These are phyloP conservation scores for Apodemia zela DNA, from an alignment of 2,888 invertebrate genomes.

Conservation along the genomic window DNA sequence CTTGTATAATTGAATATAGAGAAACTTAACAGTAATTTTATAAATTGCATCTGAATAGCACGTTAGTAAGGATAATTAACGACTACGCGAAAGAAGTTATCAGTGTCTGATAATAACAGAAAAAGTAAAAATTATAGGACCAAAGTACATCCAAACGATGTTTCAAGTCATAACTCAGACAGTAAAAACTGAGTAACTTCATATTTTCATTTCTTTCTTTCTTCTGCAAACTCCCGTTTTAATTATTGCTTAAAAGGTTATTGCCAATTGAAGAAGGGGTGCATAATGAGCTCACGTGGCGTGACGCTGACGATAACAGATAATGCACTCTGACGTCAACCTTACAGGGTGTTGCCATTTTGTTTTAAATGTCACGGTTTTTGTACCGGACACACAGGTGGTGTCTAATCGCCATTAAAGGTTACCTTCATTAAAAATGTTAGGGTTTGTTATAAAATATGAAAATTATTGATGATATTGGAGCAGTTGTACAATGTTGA, in stretches of 20 bases:
- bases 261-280: constrained; percentile 35
- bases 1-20: too few species aligned
- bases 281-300: constrained; percentile 37
- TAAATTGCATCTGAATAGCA: neutral
- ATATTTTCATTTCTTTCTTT: neutral
- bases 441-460: neutral
- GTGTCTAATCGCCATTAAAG: constrained; percentile 20
- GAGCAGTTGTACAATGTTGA: neutral
- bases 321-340: constrained; percentile 27
- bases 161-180: neutral
- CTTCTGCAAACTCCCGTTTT: constrained; percentile 25
- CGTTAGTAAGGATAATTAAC: neutral
- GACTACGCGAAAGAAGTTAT: neutral
- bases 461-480: neutral
- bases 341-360: constrained; percentile 35
- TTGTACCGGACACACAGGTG: constrained; percentile 22
- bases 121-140: too few species aligned
- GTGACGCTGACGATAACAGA: constrained; percentile 34
- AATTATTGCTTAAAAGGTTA: constrained; percentile 36
- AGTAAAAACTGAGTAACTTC: neutral
- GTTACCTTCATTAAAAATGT: constrained; percentile 4
- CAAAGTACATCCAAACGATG: too few species aligned
- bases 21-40: too few species aligned
- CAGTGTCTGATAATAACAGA: neutral
- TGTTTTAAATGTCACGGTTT: constrained; percentile 29